Evolutionary conservation across 2,113 vertebrate species (phyloP).

Genomic region (Ariopsis seemanni): DNA sequence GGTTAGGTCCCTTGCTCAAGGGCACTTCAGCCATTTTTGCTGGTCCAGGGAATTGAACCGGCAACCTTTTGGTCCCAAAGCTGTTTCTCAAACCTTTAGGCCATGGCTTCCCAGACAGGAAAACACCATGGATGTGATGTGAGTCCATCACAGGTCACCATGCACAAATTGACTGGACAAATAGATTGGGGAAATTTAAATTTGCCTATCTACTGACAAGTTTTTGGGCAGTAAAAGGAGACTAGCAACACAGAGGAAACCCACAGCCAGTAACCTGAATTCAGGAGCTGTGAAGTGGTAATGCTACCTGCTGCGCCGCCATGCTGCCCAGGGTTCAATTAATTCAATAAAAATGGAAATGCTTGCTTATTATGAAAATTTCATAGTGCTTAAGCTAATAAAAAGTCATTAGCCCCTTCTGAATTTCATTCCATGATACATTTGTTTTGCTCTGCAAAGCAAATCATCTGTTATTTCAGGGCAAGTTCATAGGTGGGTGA

Average conservation of each 20-base stretch:
- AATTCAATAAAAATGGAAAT: not conserved
- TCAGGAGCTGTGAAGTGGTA: not conserved
- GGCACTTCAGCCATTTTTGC: no score
- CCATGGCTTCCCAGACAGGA: not conserved
- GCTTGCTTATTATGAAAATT: not conserved
- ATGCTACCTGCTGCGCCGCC: not conserved
- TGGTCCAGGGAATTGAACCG: no score
- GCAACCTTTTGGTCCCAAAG: no score
- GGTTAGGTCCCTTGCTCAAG: no score
- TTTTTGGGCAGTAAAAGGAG: not conserved
- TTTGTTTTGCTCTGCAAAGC: not conserved
- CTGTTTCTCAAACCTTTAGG: no score
- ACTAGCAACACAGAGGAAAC: not conserved
- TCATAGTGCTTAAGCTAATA: not conserved
- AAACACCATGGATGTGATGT: not conserved
- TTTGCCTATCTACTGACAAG: not conserved
- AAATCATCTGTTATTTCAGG: not conserved
- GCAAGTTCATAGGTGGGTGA: not conserved
- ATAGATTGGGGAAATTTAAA: not conserved
- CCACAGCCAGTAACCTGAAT: not conserved
- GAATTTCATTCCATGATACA: not conserved
- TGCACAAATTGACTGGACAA: not conserved
- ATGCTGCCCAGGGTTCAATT: not conserved
- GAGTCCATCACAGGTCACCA: not conserved
- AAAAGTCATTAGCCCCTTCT: no score